Evolutionary conservation across 2,888 invertebrate species (phyloP), one percentile per base, ranked within the genome.

Genomic region (Polyommatus icarus): DNA sequence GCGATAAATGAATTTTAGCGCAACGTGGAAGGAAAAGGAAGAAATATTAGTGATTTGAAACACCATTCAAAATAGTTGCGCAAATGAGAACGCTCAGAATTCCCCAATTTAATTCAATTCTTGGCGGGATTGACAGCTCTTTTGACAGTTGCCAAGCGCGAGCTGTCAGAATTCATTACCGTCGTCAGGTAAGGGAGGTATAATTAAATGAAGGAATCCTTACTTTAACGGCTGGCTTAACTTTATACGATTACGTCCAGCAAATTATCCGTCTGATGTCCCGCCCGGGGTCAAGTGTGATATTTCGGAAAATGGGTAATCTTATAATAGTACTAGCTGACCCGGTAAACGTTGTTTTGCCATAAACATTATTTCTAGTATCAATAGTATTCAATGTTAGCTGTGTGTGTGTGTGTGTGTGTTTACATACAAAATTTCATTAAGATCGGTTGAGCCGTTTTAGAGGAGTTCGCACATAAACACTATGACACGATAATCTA

Each of bases 171-270:
- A 15, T 67, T 67, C 61, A 67, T 67, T 67, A 61, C 61, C 67
- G 29, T 32, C 29, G 67, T 67, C 29, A 67, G 67, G 67, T 67
- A 15, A 29, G 67, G 29, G 67, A 6, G 29, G 73, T 40, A 73
- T 77, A 59, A 77, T 59, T 77, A 77, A 77, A 72, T 54, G 20
- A 40, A 72, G 59, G 77, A 77, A 77, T 77, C 77, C 77, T 36
- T 77, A 77, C 72, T 77, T 77, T 72, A 72, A 36, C 57, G 77
- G 72, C 50, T 77, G 77, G 77, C 71, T 77, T 72, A 77, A 71
- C 77, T 57, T 50, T 72, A 72, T 67, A 40, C 77, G 77, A 77
- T 77, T 73, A 73, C 46, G 46, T 73, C 24, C 20, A 20, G 72
- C 10, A 72, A 36, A n/a, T 24, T 20, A 67, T 67, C 67, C 29